A percentile compares a stretch with the other conserved stretches of the same genome.
phyloP scores from a whole-genome alignment of 1,140 invertebrate genomes.

The Drosophila arizonae region DNA sequence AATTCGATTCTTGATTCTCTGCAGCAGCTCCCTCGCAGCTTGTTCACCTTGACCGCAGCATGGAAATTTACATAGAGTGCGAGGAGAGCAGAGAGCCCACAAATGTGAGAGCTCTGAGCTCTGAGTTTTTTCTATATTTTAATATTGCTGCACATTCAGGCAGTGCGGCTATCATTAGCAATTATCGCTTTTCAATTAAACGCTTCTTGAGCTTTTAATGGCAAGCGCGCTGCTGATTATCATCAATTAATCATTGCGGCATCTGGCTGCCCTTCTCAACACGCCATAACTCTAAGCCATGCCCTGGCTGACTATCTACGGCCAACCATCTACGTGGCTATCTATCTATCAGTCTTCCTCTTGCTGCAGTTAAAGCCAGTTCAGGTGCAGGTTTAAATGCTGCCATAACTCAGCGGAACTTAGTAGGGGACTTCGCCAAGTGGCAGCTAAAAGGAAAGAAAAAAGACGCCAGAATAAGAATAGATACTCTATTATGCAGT shows the following conservation, averaged over 20 bases:
- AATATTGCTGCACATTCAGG: not conserved
- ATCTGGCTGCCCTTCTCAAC: slow-evolving; percentile 70
- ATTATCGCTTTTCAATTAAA: slow-evolving; percentile 65
- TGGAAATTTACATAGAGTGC: not conserved
- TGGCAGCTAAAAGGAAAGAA: slow-evolving; percentile 16
- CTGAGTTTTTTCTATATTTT: too few species aligned
- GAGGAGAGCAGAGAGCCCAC: not conserved
- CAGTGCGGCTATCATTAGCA: slow-evolving; percentile 29
- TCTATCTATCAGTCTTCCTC: not conserved
- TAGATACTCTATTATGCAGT: slow-evolving; percentile 79
- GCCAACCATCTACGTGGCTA: slow-evolving; percentile 51
- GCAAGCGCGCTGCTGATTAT: slow-evolving; percentile 41
- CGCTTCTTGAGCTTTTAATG: slow-evolving; percentile 44
- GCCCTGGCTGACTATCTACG: slow-evolving; percentile 38
- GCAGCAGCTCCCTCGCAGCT: slow-evolving; percentile 28
- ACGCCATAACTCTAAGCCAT: slow-evolving; percentile 64
- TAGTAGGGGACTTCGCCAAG: not conserved
- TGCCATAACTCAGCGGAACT: slow-evolving; percentile 68
- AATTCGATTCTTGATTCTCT: slow-evolving; percentile 24
- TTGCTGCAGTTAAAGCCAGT: slow-evolving; percentile 34
- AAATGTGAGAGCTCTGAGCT: too few species aligned
- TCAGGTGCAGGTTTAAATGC: slow-evolving; percentile 64
- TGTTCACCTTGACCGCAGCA: slow-evolving; percentile 68
- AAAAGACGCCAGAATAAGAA: slow-evolving; percentile 43
- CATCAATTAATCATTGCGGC: slow-evolving; percentile 69